Evolutionary conservation across 2,113 vertebrate genomes (phyloP).

Genomic region (Zosterops lateralis): DNA sequence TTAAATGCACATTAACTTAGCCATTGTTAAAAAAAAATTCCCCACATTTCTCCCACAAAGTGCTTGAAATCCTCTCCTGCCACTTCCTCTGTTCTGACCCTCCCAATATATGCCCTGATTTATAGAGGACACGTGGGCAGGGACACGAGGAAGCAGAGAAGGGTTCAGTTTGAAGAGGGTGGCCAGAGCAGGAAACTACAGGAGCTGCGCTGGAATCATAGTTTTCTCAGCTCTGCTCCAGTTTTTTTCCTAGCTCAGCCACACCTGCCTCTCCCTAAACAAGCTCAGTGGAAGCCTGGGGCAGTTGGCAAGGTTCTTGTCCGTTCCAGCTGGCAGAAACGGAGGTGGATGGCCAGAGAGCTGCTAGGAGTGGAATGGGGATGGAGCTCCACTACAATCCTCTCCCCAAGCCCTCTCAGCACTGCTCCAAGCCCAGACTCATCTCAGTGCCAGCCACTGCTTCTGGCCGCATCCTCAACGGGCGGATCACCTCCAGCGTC

Average conservation of each 20-base stretch:
- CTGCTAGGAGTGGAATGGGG: slow-evolving; percentile 72
- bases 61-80: background rate
- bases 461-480: slow-evolving; percentile 14
- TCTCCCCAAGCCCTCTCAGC: slow-evolving; percentile 71
- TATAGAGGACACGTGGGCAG: background rate
- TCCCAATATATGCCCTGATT: background rate
- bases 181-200: slow-evolving; percentile 19
- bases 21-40: background rate
- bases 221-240: slow-evolving; percentile 34
- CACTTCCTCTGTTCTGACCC: background rate
- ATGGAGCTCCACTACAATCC: slow-evolving; percentile 71
- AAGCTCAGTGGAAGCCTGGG: background rate
- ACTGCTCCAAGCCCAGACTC: slow-evolving; percentile 70
- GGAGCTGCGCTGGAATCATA: slow-evolving; percentile 17
- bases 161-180: background rate
- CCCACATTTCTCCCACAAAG: fast-evolving
- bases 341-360: slow-evolving; percentile 69
- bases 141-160: background rate
- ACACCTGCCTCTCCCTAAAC: slow-evolving; percentile 48
- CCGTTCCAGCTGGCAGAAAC: background rate
- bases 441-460: background rate
- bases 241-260: slow-evolving; percentile 20
- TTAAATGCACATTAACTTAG: background rate
- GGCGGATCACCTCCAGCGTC: slow-evolving; percentile 28
- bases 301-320: background rate